A percentile compares a stretch with the other conserved stretches of the same genome.
Conservation (phyloP, 2,797 vertebrate species). For the Anas capensis region DNA sequence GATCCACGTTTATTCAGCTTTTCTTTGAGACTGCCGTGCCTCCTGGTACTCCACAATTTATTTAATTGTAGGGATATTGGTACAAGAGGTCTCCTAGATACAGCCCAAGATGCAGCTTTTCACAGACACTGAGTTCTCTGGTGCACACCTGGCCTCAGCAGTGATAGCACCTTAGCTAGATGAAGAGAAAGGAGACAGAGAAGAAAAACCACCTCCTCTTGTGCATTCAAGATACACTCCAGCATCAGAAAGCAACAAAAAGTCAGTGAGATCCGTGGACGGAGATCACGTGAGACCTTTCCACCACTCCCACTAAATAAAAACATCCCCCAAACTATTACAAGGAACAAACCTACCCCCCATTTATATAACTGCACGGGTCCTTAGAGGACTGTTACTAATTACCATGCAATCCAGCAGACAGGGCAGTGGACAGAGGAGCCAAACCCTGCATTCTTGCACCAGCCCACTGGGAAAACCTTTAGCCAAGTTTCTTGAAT, state of each 20-base stretch:
- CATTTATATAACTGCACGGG: not conserved
- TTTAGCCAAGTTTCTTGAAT: not conserved
- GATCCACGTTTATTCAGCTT: not conserved
- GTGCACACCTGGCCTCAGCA: not conserved
- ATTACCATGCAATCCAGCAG: not conserved
- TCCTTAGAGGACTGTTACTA: slow-evolving; percentile 9
- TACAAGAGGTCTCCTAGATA: not conserved
- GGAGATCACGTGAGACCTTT: not conserved
- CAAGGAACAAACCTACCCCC: not conserved
- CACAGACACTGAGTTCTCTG: not conserved
- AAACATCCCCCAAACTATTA: not conserved
- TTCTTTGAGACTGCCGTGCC: not conserved
- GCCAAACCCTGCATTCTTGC: not conserved
- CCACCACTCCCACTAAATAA: not conserved
- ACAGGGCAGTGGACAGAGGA: slow-evolving; percentile 16
- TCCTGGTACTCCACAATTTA: not conserved
- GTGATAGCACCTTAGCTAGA: not conserved
- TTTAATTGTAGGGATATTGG: not conserved
- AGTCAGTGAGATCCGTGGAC: not conserved
- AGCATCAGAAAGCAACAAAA: not conserved
- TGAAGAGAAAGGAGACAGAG: not conserved
- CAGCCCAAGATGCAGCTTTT: not conserved
- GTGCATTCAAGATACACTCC: not conserved
- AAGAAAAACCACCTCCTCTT: not conserved
- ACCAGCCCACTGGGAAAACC: not conserved